A percentile compares a stretch with the other conserved stretches of the same genome.
Evolutionary conservation across 2,797 vertebrate species (phyloP).

Genomic region (Muscicapa striata): DNA sequence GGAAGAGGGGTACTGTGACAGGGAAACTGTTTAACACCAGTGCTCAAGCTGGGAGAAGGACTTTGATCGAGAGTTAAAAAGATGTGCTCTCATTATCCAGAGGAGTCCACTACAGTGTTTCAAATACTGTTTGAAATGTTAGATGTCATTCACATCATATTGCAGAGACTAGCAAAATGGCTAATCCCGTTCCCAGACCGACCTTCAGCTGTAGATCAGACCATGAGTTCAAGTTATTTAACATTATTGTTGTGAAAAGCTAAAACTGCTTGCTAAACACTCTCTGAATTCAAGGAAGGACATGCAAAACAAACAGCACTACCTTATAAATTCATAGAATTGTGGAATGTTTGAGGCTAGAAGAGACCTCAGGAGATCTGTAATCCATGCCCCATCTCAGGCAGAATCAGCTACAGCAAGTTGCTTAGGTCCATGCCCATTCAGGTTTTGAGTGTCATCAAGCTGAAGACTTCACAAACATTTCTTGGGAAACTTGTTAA

Average conservation of each 20-base stretch:
- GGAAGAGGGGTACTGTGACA: not conserved
- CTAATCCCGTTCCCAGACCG: not conserved
- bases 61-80: not conserved
- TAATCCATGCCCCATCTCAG: not conserved
- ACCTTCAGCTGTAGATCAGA: not conserved
- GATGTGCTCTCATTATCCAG: not conserved
- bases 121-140: conserved; percentile 14
- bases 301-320: not conserved
- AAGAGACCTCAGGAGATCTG: not conserved
- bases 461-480: not conserved
- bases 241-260: not conserved
- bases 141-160: not conserved
- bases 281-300: not conserved
- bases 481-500: not conserved
- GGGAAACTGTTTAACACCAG: not conserved
- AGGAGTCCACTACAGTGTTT: not conserved
- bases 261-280: not conserved
- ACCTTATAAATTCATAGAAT: not conserved
- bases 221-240: not conserved
- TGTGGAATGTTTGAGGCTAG: not conserved
- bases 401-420: not conserved
- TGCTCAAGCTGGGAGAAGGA: not conserved
- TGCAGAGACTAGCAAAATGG: not conserved
- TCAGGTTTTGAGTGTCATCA: not conserved
- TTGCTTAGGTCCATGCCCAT: not conserved